Evolutionary conservation across 2,113 vertebrate species (phyloP), one percentile per base, ranked within the genome.

Genomic region (Hypanus sabinus): DNA sequence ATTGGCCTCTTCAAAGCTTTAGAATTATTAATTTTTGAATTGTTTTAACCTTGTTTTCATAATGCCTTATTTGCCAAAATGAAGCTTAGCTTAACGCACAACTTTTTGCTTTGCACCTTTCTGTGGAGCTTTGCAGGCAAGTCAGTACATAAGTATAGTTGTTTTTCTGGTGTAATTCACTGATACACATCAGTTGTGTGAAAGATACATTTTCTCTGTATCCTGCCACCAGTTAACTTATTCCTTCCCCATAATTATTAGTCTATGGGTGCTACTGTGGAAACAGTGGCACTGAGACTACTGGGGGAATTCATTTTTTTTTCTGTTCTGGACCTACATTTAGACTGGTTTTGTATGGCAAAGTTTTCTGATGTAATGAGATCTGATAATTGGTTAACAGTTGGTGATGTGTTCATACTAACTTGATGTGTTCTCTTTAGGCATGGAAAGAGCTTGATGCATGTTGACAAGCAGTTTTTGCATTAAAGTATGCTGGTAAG

Each of bases 401-500:
- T 73, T 92, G 68, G 18, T 73, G 33, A 55, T 27, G 20, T 24
- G 91, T 30, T 14, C 20, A 73, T 73, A 93, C 68, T 93, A 93
- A 93, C 91, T 93, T 93, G 24, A 38, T 73, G 91, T 93, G 71
- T 93, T 93, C 71, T 73, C 91, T 93, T 93, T 93, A 93, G 91
- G 91, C 65, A 73, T 93, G 91, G 91, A 46, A 92, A 93, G 91
- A 46, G 33, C 91, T 73, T 93, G 91, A 73, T 93, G 91, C 70
- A 73, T 73, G 20, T 73, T 93, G 70, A 93, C 24, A 92, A 18
- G 7, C 88, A 68, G 5, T 18, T 27, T n/a, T 1, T 73, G 68
- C 68, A 93, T 46, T 38, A 70, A 55, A 93, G 24, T 38, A 46
- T 92, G 12, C 91, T 46, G 38, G 91, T 93, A 93, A 93, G 91